Base-by-base conservation (phyloP, 2,888 invertebrate species). In the Lithophane ornitopus region DNA sequence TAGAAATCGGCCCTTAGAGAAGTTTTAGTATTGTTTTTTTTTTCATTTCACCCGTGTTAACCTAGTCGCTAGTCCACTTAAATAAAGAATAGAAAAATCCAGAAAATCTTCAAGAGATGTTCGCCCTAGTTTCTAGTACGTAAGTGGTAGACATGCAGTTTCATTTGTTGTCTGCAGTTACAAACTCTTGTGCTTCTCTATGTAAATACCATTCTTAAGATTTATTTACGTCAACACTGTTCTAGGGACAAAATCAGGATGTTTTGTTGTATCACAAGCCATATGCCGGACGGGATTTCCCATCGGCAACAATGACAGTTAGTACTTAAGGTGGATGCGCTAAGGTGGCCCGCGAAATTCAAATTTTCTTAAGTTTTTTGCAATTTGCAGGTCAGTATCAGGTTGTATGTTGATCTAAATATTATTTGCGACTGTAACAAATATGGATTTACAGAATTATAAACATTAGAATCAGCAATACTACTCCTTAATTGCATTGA, bases 71-170 rank as follows among this genome's bases (percentile, higher is more conserved):
- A 44, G 6, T 58, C 14, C 41, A 22, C 22, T 1, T 19, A 69
- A 4, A n/a, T 14, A 63, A 3, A 26, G 0, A 61, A n/a, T 7
- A 22, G 26, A 54, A 81, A 41, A 49, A 44, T 66, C 71, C 69
- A 12, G 0, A 0, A 59, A 76, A 8, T 3, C 7, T 3, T 8
- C 3, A 52, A 58, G 1, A 14, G 19, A 52, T 74, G n/a, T 1
- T 34, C 44, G 0, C 62, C n/a, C 66, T 68, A 67, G 22, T 68
- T 46, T 19, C 11, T 26, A 4, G 58, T 70, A 69, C 70, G 70
- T 81, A 69, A 73, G 66, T 81, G 66, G 41, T 28, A 41, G 70
- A 69, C 65, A 69, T 83, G 84, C 70, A 79, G 74, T 82, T 83
- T 68, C 68, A 78, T 74, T 74, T 65, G 59, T 71, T 83, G 78